Evolutionary conservation across 2,797 vertebrate genomes (phyloP).

Genomic region (Enteromius anoplus): DNA sequence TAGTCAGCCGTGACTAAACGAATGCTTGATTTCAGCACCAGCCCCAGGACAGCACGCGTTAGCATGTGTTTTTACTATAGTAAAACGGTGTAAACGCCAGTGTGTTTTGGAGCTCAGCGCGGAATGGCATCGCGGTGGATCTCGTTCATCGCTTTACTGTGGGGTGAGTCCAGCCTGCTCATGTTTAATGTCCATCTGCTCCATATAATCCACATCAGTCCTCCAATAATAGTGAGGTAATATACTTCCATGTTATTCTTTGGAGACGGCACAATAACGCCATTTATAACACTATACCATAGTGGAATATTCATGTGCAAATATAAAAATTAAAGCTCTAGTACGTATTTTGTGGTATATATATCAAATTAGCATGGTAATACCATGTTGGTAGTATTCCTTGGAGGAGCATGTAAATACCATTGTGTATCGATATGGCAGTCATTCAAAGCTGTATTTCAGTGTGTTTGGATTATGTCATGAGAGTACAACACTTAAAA

Average conservation of each 20-base stretch:
- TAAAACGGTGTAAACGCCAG: slow-evolving; percentile 7
- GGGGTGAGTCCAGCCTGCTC: slow-evolving; percentile 72
- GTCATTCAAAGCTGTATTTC: not conserved
- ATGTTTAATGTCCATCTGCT: slow-evolving; percentile 39
- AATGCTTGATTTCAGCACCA: not conserved
- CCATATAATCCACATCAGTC: not conserved
- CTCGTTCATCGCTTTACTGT: slow-evolving; percentile 66
- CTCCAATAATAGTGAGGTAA: not conserved
- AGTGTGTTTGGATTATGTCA: not conserved
- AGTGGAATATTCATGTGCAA: not conserved
- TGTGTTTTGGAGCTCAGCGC: slow-evolving; percentile 4
- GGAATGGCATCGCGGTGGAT: slow-evolving; percentile 68
- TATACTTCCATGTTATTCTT: not conserved
- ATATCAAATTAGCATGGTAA: not conserved
- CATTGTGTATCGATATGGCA: too few relatives aligned
- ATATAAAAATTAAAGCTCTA: not conserved
- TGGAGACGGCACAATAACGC: not conserved
- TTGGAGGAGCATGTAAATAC: not conserved
- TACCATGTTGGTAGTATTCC: not conserved
- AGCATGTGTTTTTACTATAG: not conserved
- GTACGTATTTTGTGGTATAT: not conserved
- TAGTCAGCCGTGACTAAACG: not conserved
- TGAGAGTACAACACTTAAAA: not conserved
- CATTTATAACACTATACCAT: not conserved
- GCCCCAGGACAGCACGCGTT: not conserved